Evolutionary conservation across 1,140 invertebrate genomes (phyloP), one percentile per base, ranked within the genome.

Genomic region (Mycetomoellerius zeteki): DNA sequence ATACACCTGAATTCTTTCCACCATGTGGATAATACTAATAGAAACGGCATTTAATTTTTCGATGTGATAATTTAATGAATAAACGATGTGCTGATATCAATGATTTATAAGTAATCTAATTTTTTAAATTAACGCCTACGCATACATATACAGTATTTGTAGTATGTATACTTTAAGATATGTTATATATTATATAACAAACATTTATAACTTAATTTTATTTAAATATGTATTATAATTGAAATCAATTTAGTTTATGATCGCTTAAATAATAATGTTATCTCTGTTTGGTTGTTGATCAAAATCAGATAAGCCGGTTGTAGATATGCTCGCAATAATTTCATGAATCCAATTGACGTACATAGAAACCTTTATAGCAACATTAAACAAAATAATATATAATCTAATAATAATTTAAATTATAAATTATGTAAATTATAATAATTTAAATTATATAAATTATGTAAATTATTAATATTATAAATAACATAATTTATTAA

Each of bases 331-430:
- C n/a, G 86, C 69, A 0, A 93, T 75, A 67, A 93, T 71, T 37
- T 72, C 27, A 21, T 87, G 72, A 19, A 93, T 93, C 93, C 93
- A 93, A 71, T 86, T 67, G 2, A 52, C 37, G 33, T 93, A 93
- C 10, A 87, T 27, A 12, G 90, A 90, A 58, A 93, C 88, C 93
- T 93, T 19, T 67, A 69, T 64, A 69, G 90, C 21, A 69, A 47
- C 14, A 77, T 33, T 14, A 21, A 19, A 73, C 54, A 84, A 69
- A 54, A 78, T 73, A 10, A 21, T 37, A 24, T 21, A 78, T 58
- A 43, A 24, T 33, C 1, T 56, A 56, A 19, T 72, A 19, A 50
- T 27, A 50, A n/a, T n/a, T n/a, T n/a, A n/a, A n/a, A n/a, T 3
- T 24, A 8, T 69, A 52, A 50, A 67, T 37, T 50, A 14, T 16